Percentiles rank a stretch among this genome's conserved stretches.
Evolutionary conservation across 2,888 invertebrate species (phyloP).

Genomic region (Diarsia brunnea): DNA sequence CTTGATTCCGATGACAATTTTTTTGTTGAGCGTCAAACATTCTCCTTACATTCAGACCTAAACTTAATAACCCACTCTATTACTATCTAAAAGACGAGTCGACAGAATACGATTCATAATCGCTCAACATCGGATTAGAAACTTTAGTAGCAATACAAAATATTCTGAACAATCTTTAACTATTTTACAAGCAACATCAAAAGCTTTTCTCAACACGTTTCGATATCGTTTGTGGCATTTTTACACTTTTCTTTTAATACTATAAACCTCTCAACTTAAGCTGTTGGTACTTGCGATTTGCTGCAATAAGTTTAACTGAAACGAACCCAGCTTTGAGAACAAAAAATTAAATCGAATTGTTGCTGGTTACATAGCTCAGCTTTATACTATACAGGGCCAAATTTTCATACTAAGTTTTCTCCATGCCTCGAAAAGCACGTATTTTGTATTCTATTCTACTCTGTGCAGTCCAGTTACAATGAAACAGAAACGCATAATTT

Average conservation of each 20-base stretch:
- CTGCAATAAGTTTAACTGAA: conserved; percentile 27
- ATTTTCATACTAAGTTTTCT: background rate
- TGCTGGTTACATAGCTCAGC: background rate
- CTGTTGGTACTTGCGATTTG: conserved; percentile 24
- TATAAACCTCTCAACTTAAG: conserved; percentile 22
- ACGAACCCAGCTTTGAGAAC: background rate
- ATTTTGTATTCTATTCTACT: no score
- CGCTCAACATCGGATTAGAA: background rate
- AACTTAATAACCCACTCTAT: background rate
- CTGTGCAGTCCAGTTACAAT: no score
- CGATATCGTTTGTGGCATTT: conserved; percentile 8
- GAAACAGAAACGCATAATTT: no score
- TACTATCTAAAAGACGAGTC: background rate
- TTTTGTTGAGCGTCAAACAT: background rate
- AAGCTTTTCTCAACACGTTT: conserved; percentile 30
- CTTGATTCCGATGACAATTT: no score
- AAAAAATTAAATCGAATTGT: conserved; percentile 14
- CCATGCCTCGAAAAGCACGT: background rate
- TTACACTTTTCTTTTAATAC: conserved; percentile 37
- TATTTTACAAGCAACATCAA: conserved; percentile 6
- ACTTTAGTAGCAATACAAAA: conserved; percentile 7
- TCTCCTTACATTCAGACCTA: background rate
- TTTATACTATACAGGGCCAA: background rate
- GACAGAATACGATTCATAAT: background rate
- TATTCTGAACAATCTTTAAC: conserved; percentile 5